Percentiles rank a stretch among this genome's conserved stretches.
Evolutionary conservation across 2,888 invertebrate species (phyloP).

Genomic region (Diarsia dahlii): DNA sequence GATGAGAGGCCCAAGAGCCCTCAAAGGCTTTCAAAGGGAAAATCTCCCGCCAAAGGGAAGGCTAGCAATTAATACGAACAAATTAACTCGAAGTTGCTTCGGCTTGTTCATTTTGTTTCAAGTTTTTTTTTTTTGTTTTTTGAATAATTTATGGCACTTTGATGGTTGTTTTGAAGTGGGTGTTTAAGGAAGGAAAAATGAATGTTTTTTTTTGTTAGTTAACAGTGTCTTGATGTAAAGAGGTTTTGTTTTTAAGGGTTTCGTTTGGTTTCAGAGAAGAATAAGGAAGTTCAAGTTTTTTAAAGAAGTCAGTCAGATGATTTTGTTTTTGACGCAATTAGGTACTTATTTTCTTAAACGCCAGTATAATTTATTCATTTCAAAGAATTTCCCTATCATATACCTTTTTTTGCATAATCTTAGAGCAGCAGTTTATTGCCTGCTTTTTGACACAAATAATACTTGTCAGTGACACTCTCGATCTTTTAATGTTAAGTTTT

Average conservation of each 20-base stretch:
- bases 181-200: background rate
- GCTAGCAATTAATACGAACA: constrained; percentile 55
- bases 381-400: background rate
- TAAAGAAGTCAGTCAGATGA: background rate
- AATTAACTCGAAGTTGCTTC: constrained; percentile 54
- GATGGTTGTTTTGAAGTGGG: background rate
- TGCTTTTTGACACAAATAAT: background rate
- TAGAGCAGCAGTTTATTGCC: background rate
- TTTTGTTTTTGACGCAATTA: background rate
- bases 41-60: constrained; percentile 31
- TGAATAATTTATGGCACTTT: constrained; percentile 44
- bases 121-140: constrained; percentile 20
- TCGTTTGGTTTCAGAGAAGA: background rate
- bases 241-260: background rate
- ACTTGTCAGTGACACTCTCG: background rate
- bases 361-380: background rate
- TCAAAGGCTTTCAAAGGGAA: constrained; percentile 53
- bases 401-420: background rate
- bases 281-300: background rate
- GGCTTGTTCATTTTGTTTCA: constrained; percentile 39
- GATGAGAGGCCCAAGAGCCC: constrained; percentile 34
- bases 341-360: background rate
- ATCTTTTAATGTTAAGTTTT: background rate
- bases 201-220: background rate
- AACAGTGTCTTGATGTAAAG: background rate